Evolutionary conservation across 2,888 invertebrate species (phyloP).

Genomic region (Caenorhabditis afra): DNA sequence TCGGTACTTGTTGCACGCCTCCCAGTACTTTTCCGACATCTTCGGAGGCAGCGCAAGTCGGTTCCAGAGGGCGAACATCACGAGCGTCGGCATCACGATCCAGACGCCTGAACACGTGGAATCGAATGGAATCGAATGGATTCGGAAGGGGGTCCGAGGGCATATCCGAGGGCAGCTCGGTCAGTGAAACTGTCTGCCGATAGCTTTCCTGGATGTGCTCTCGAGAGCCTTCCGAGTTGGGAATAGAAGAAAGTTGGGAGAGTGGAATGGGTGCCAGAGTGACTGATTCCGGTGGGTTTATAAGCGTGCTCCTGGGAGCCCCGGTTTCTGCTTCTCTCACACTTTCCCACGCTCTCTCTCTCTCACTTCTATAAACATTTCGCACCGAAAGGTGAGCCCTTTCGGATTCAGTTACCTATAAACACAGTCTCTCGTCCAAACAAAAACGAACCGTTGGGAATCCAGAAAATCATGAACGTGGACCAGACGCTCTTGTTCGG

Average conservation of each 20-base stretch:
- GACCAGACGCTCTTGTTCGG: slow-evolving; percentile 42
- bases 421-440: not conserved
- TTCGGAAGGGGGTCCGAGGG: slow-evolving; percentile 14
- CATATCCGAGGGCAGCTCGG: slow-evolving; percentile 60
- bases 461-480: slow-evolving; percentile 58
- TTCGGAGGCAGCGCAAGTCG: slow-evolving; percentile 53
- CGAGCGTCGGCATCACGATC: slow-evolving; percentile 47
- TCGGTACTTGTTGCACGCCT: slow-evolving; percentile 34
- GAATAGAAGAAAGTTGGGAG: slow-evolving; percentile 2
- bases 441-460: slow-evolving; percentile 53
- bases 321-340: no score
- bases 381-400: slow-evolving; percentile 20
- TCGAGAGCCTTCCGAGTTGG: not conserved
- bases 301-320: not conserved
- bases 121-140: not conserved
- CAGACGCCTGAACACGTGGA: slow-evolving; percentile 38
- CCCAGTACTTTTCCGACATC: slow-evolving; percentile 46
- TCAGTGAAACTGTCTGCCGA: slow-evolving; percentile 15
- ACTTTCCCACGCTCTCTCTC: not conserved
- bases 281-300: slow-evolving; percentile 12
- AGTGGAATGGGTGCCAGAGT: not conserved
- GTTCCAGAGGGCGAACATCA: slow-evolving; percentile 52
- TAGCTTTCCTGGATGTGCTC: slow-evolving; percentile 54
- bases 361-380: slow-evolving; percentile 22
- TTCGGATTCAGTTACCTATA: slow-evolving; percentile 12